Base-by-base conservation (phyloP, 2,113 vertebrate genomes). In the Siniperca knerii region DNA sequence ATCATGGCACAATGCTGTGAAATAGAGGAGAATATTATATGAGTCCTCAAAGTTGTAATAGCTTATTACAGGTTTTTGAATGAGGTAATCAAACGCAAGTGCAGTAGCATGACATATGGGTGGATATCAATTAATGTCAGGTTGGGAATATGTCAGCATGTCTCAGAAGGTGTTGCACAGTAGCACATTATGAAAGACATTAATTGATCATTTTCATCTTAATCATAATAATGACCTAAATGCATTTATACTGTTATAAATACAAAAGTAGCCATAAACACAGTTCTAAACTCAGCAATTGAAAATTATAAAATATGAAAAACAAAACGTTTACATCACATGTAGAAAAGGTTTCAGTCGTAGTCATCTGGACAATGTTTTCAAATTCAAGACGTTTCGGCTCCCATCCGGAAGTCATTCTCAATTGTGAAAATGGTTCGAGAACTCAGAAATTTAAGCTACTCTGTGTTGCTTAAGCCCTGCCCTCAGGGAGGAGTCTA, bases 11-110 rank as follows among this genome's bases (percentile, higher is more conserved):
- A 75, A 57, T 64, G 23, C 50, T 71, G 44, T 48, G 68, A 75
- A 75, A 83, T 21, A 18, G 52, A 18, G 48, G 55, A 75, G 60
- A 66, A 61, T 77, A 72, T 79, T 21, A 66, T n/a, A 37, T 11
- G 21, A 79, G 50, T 54, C 52, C 13, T 62, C 48, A 58, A 52
- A 52, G 25, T 60, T 68, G 29, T 18, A 23, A 44, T 2, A 18
- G 8, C 35, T 16, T 67, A 15, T 62, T 69, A 3, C 10, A 46
- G 33, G 18, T 12, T 79, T 75, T 57, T 71, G 20, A 71, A 54
- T 75, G 55, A 13, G 12, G n/a, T 35, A 35, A 25, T 69, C 5
- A 69, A 77, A 65, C 23, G n/a, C 4, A 57, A 75, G 44, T 33
- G 23, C 60, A 29, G 69, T 16, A 16, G 37, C 66, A 64, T 25